Percentiles rank a stretch among this genome's conserved stretches.
These are phyloP conservation scores for Eucidaris tribuloides DNA, from an alignment of 35 echinoderm and acorn worm species.

Conservation along the genomic window DNA sequence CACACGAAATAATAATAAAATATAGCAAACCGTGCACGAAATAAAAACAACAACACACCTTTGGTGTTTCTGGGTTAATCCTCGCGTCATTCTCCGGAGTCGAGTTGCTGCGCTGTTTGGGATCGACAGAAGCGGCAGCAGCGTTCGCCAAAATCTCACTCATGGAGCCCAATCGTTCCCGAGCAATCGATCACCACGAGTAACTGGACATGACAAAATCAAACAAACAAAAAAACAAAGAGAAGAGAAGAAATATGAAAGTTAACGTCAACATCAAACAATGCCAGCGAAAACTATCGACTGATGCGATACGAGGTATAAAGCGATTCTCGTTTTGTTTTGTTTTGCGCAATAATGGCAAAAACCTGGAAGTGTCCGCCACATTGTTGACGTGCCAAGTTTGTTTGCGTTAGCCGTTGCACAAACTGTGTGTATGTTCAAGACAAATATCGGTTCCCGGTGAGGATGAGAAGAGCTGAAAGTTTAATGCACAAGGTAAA, in stretches of 20 bases:
- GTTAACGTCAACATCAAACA: not conserved
- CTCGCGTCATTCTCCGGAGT: conserved; percentile 21
- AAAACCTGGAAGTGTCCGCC: conserved; percentile 28
- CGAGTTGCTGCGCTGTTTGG: conserved; percentile 26
- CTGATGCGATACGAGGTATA: no score
- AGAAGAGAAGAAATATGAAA: not conserved
- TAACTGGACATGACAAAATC: no score
- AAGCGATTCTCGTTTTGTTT: no score
- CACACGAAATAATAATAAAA: no score
- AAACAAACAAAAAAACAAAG: not conserved
- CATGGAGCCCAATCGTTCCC: not conserved
- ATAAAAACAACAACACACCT: no score
- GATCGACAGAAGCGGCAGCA: conserved; percentile 15
- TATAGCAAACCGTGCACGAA: no score
- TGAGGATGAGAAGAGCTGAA: conserved; percentile 13
- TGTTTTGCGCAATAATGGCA: no score
- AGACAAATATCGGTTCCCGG: conserved; percentile 11
- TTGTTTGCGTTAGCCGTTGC: conserved; percentile 33
- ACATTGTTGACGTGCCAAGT: conserved; percentile 37
- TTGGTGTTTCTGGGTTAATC: conserved; percentile 4
- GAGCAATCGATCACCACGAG: conserved; percentile 3
- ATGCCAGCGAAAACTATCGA: no score
- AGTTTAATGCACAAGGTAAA: conserved; percentile 27
- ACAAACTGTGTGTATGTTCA: conserved; percentile 21
- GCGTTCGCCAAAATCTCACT: conserved; percentile 9